phyloP scores from a whole-genome alignment of 2,113 vertebrate species.

The Pteronura brasiliensis region DNA sequence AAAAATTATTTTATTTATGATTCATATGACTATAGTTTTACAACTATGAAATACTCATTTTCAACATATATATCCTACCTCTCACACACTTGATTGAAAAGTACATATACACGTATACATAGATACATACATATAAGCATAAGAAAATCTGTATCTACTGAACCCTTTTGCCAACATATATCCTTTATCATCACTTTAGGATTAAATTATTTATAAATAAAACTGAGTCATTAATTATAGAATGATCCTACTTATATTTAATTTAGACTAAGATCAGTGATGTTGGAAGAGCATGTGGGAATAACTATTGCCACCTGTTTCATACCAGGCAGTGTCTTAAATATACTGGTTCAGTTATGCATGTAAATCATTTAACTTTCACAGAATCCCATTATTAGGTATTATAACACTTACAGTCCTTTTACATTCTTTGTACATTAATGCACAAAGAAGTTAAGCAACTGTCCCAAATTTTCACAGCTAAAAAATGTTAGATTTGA shows the following conservation, averaged over 20 bases:
- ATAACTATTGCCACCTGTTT: neutral
- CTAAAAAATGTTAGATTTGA: neutral
- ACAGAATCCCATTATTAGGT: neutral
- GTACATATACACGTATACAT: neutral
- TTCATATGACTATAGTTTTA: neutral
- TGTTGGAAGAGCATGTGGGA: neutral
- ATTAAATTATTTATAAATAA: neutral
- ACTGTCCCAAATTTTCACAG: neutral
- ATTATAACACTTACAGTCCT: neutral
- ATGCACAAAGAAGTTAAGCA: neutral
- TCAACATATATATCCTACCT: neutral
- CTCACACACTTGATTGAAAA: neutral
- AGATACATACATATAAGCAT: neutral
- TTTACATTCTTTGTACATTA: too few species aligned
- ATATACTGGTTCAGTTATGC: neutral
- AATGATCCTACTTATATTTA: neutral
- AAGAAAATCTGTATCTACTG: neutral
- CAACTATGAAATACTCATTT: neutral
- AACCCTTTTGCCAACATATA: neutral
- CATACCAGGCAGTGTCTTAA: neutral
- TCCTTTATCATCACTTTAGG: neutral
- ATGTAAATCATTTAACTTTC: neutral
- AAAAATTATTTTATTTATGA: neutral
- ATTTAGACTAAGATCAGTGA: neutral
- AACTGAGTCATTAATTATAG: neutral